These are phyloP conservation scores for Achroia grisella DNA, from an alignment of 1,140 invertebrate species.

Conservation along the genomic window DNA sequence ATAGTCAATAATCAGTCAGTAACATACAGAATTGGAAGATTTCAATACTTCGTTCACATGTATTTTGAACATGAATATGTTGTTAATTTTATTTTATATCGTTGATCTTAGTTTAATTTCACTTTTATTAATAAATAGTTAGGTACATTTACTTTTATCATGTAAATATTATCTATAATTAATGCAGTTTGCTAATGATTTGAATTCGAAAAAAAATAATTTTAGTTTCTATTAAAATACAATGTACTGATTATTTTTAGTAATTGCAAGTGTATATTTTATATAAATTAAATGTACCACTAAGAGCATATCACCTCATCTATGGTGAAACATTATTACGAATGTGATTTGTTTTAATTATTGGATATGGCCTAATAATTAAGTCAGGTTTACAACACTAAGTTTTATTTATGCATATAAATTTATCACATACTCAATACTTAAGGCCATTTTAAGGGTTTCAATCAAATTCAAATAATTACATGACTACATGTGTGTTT, in stretches of 20 bases:
- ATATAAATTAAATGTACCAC: constrained; percentile 49
- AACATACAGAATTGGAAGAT: no score
- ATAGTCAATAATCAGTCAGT: constrained; percentile 57
- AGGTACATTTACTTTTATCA: constrained; percentile 25
- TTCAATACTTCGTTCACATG: no score
- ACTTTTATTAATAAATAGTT: constrained; percentile 24
- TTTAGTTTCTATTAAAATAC: constrained; percentile 55
- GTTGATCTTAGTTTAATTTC: constrained; percentile 25
- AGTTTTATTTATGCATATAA: no score
- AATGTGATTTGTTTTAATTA: constrained; percentile 11
- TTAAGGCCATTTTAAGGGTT: no score
- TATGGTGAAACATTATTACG: constrained; percentile 28
- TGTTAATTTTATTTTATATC: neutral
- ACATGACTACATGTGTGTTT: no score
- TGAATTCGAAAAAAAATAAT: constrained; percentile 39
- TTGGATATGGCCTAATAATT: constrained; percentile 21
- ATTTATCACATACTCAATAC: no score
- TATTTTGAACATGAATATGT: no score
- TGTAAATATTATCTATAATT: constrained; percentile 48
- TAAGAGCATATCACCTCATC: constrained; percentile 48
- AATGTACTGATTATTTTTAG: constrained; percentile 70
- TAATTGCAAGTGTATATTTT: constrained; percentile 60
- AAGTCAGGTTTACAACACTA: no score
- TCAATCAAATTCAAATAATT: no score
- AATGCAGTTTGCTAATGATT: constrained; percentile 37